Base-by-base conservation (phyloP, 2,888 invertebrate genomes). In the Volucella inanis region DNA sequence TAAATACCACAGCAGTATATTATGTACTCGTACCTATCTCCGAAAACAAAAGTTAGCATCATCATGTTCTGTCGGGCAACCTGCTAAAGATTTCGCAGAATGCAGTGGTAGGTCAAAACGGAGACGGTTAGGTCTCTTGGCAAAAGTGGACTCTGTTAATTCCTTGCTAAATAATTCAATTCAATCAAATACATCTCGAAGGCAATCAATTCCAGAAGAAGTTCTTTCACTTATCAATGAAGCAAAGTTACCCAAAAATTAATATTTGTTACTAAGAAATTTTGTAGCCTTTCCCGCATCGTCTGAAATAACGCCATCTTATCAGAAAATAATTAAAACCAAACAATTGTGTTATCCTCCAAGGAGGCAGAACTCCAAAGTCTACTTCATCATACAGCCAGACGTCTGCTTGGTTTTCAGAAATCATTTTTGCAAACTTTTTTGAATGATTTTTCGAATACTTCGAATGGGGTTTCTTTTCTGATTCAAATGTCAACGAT, bases 381-480 rank as follows among this genome's bases (percentile, higher is more conserved):
- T 52, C 22, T 52, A 52, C 52, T 52, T 52, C 11, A 22, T 22
- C 52, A 52, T 18, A 9, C 18, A 52, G 18, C 22, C 9, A 52
- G 52, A 22, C 52, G 22, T 22, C 52, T 52, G 18, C 52, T 22
- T 52, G 22, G 22, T 22, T 52, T 22, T 52, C 18, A 22, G 18
- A 1, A 22, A 18, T 22, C 22, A 4, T 0, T 52, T 52, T 11
- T 52, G 52, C 10, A 52, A 52, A 52, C 22, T 52, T 52, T 22
- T 52, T 14, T 0, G 18, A 10, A 22, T 52, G 22, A 52, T 52
- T 52, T 52, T 52, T 52, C 10, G 31, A 54, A 14, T 49, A 52
- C n/a, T n/a, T n/a, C n/a, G n/a, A 22, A 31, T 3, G 52, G 31
- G 22, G 52, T 31, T 52, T 47, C 9, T 59, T 59, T 59, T 57